A percentile compares a stretch with the other conserved stretches of the same genome.
Conservation (phyloP, 2,888 invertebrate species). For the Eupeodes luniger region DNA sequence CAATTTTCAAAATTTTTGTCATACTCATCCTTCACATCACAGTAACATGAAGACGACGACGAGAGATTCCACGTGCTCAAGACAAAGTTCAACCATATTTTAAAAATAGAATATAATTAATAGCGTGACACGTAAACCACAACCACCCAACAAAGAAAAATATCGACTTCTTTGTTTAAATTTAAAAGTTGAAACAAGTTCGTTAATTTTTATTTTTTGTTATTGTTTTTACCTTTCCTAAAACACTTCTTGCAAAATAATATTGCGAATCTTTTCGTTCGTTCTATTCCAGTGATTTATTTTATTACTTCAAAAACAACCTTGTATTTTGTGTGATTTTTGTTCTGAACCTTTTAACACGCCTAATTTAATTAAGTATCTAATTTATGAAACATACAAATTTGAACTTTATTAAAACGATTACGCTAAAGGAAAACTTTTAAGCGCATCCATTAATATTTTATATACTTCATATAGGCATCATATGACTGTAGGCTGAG, state of each 20-base stretch:
- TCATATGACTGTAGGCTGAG: too few species aligned
- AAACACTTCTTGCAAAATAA: neutral
- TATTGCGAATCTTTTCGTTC: neutral
- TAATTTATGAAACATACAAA: conserved; percentile 60
- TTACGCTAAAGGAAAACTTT: conserved; percentile 29
- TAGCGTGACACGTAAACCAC: neutral
- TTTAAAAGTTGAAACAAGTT: neutral
- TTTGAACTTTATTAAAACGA: conserved; percentile 54
- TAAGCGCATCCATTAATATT: conserved; percentile 59
- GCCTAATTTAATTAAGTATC: conserved; percentile 61
- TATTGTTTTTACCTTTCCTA: neutral
- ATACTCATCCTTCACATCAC: too few species aligned
- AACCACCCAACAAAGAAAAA: neutral
- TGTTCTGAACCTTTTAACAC: conserved; percentile 6
- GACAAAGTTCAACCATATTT: too few species aligned
- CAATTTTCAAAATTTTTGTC: too few species aligned
- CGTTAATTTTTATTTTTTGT: neutral
- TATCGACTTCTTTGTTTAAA: neutral
- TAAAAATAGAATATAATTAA: too few species aligned
- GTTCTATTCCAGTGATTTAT: neutral
- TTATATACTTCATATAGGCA: neutral
- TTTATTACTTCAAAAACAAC: neutral
- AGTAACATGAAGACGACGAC: too few species aligned
- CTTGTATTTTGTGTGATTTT: neutral
- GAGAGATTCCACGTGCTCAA: too few species aligned